Percentiles rank a stretch among this genome's conserved stretches.
Conservation (phyloP, 2,888 invertebrate genomes). For the Tuta absoluta region DNA sequence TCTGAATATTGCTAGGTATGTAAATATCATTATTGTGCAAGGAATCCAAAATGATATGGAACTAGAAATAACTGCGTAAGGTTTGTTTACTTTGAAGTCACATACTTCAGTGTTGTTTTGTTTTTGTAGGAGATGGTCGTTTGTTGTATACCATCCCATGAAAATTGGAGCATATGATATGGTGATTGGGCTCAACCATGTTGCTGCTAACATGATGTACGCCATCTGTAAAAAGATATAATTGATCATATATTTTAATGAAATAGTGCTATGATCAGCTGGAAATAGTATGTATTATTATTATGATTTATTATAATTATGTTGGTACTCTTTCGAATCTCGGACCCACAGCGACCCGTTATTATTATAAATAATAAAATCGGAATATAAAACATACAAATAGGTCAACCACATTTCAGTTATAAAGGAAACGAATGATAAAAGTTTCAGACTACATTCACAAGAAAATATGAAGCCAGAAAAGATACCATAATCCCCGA, state of each 20-base stretch:
- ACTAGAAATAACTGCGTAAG: slow-evolving; percentile 93
- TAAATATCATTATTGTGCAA: slow-evolving; percentile 95
- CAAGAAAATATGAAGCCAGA: slow-evolving; percentile 20
- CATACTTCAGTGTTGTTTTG: slow-evolving; percentile 84
- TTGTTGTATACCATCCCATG: slow-evolving; percentile 96
- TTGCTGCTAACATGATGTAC: slow-evolving; percentile 73
- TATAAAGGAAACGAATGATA: neutral
- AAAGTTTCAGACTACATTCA: slow-evolving; percentile 9
- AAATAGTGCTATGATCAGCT: too few relatives aligned
- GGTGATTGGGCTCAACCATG: slow-evolving; percentile 94
- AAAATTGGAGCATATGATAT: slow-evolving; percentile 97
- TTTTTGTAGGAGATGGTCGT: slow-evolving; percentile 83
- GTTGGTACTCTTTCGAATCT: too few relatives aligned
- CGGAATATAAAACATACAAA: too few relatives aligned
- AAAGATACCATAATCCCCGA: slow-evolving; percentile 21
- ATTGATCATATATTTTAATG: neutral
- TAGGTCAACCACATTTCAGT: neutral
- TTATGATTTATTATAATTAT: too few relatives aligned
- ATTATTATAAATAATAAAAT: too few relatives aligned
- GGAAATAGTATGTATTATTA: too few relatives aligned
- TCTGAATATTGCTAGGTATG: slow-evolving; percentile 93
- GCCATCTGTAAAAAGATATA: slow-evolving; percentile 63
- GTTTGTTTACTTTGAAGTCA: slow-evolving; percentile 91
- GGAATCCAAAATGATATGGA: slow-evolving; percentile 98
- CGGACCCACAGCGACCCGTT: too few relatives aligned